Conservation (phyloP, 2,797 vertebrate genomes). For the Phalloptychus januarius region DNA sequence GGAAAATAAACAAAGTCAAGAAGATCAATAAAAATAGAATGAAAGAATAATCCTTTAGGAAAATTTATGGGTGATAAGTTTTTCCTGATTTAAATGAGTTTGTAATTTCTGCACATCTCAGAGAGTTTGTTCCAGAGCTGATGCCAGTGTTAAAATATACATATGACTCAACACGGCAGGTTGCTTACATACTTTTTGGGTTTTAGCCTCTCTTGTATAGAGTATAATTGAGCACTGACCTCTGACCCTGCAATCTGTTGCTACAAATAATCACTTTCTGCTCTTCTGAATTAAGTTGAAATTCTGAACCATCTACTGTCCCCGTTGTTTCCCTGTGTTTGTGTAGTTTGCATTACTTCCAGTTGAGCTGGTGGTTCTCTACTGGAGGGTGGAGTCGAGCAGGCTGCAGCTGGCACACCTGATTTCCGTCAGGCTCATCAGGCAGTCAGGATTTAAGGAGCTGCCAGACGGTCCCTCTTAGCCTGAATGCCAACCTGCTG, state of each 20-base stretch:
- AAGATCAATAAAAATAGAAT: no score
- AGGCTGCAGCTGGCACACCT: background rate
- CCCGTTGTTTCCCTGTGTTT: background rate
- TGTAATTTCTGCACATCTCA: no score
- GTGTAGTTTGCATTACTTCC: background rate
- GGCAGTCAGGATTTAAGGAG: constrained; percentile 2
- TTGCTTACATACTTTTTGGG: background rate
- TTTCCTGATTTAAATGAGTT: no score
- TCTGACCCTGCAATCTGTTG: background rate
- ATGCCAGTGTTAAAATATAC: background rate
- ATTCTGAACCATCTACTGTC: background rate
- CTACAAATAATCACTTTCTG: background rate
- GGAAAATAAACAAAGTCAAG: background rate
- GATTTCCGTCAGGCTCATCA: background rate
- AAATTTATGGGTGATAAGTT: no score
- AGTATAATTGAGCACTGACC: background rate
- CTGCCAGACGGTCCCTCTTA: background rate
- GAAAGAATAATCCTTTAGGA: no score
- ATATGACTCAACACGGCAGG: background rate
- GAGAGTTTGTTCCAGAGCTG: no score
- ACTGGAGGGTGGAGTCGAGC: background rate
- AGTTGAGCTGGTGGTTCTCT: background rate
- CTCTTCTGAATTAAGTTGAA: background rate
- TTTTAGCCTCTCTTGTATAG: background rate
- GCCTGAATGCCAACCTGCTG: constrained; percentile 1